phyloP scores from a whole-genome alignment of 2,797 vertebrate species.

The Chiloscyllium punctatum region DNA sequence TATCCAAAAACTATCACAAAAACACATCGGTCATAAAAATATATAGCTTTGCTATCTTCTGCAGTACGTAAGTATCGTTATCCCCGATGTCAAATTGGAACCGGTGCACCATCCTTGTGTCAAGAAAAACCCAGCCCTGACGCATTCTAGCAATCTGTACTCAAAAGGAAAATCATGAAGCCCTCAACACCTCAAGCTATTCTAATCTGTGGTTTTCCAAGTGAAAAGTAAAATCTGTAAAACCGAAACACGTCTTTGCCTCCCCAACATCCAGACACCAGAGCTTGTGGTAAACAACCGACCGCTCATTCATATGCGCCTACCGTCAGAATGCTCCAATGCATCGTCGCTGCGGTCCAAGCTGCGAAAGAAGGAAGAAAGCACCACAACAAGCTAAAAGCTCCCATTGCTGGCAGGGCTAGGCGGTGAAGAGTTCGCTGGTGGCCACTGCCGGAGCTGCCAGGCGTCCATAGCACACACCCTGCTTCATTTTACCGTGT shows the following conservation, averaged over 20 bases:
- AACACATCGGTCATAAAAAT: not conserved
- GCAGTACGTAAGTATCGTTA: not conserved
- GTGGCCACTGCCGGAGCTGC: conserved; percentile 29
- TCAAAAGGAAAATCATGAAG: not conserved
- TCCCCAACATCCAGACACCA: not conserved
- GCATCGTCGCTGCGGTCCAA: conserved; percentile 31
- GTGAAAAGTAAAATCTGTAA: not conserved
- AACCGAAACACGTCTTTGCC: not conserved
- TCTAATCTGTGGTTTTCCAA: not conserved
- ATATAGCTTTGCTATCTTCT: not conserved
- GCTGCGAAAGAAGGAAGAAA: conserved; percentile 30
- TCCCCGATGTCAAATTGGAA: not conserved
- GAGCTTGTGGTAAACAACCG: not conserved
- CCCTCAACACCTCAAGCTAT: not conserved
- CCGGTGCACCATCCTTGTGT: not conserved
- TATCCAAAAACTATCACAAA: not conserved
- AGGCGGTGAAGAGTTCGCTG: conserved; percentile 22
- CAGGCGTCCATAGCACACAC: conserved; percentile 22
- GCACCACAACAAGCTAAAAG: conserved; percentile 35
- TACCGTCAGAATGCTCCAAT: conserved; percentile 33
- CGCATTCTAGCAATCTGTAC: not conserved
- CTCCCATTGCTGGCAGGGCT: conserved; percentile 26
- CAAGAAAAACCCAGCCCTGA: not conserved
- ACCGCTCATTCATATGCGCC: not conserved
- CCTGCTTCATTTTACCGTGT: conserved; percentile 29